Conservation (phyloP, 1,140 invertebrate genomes). For the Copidosoma floridanum region DNA sequence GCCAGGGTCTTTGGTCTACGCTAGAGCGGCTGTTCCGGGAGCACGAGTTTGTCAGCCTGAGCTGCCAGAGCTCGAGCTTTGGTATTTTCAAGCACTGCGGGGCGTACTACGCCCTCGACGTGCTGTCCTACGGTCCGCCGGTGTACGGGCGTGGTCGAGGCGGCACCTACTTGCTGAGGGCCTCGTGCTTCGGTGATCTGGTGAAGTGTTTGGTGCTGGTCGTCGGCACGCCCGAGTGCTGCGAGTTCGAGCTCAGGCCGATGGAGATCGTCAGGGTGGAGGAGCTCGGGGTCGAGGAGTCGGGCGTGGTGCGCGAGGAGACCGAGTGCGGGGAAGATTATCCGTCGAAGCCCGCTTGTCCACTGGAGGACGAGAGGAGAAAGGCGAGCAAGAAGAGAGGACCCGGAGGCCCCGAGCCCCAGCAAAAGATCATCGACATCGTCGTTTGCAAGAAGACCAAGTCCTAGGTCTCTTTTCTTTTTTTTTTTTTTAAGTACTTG, state of each 20-base stretch:
- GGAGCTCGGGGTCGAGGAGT: conserved; percentile 20
- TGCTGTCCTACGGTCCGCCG: conserved; percentile 39
- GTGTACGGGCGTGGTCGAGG: conserved; percentile 38
- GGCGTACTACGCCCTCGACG: conserved; percentile 44
- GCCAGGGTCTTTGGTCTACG: conserved; percentile 32
- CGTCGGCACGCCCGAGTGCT: conserved; percentile 40
- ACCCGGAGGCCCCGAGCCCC: neutral
- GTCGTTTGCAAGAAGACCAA: neutral
- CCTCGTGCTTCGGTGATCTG: conserved; percentile 37
- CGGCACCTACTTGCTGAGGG: conserved; percentile 35
- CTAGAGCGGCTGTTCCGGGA: conserved; percentile 37
- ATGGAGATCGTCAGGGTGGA: conserved; percentile 36
- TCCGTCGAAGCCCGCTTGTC: conserved; percentile 17
- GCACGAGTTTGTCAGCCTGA: conserved; percentile 37
- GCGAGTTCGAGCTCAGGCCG: conserved; percentile 40
- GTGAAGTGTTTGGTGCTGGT: conserved; percentile 35
- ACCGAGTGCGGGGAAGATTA: neutral
- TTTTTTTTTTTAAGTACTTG: too few relatives aligned
- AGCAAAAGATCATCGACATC: neutral
- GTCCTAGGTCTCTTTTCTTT: too few relatives aligned
- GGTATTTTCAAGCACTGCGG: conserved; percentile 44
- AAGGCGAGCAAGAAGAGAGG: conserved; percentile 22
- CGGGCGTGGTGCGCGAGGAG: neutral
- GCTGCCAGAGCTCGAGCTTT: conserved; percentile 39
- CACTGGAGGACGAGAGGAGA: conserved; percentile 25